A percentile compares a stretch with the other conserved stretches of the same genome.
Evolutionary conservation across 2,797 vertebrate genomes (phyloP).

Genomic region (Myoxocephalus aenaeus): DNA sequence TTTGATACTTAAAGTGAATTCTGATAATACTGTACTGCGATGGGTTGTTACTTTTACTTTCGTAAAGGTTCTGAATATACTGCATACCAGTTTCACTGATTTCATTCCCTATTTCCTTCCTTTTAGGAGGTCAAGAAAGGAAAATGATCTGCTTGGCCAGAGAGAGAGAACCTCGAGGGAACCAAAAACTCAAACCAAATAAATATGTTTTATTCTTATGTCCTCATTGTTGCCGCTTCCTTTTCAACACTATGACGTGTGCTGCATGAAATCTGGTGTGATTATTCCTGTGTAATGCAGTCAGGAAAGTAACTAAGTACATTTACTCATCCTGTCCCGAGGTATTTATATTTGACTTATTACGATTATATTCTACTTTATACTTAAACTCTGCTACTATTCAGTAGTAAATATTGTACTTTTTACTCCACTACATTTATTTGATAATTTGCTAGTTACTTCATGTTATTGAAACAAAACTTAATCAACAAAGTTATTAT

Average conservation of each 20-base stretch:
- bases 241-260: background rate
- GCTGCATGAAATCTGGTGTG: background rate
- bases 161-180: background rate
- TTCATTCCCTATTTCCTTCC: background rate
- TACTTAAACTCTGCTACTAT: background rate
- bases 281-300: background rate
- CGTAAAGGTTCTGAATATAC: background rate
- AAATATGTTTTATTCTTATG: constrained; percentile 10
- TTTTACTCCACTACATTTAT: background rate
- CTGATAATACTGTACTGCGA: background rate
- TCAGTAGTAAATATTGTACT: background rate
- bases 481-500: background rate
- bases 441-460: background rate
- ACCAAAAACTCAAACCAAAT: constrained; percentile 21
- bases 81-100: background rate
- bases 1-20: background rate
- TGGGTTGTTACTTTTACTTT: background rate
- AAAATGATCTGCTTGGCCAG: background rate
- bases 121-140: constrained; percentile 55
- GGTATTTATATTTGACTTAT: background rate
- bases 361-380: background rate
- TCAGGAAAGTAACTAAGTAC: background rate
- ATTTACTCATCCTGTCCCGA: background rate
- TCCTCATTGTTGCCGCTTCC: background rate
- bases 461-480: background rate